Conservation (phyloP, 2,888 invertebrate species). For the Cosmia trapezina region DNA sequence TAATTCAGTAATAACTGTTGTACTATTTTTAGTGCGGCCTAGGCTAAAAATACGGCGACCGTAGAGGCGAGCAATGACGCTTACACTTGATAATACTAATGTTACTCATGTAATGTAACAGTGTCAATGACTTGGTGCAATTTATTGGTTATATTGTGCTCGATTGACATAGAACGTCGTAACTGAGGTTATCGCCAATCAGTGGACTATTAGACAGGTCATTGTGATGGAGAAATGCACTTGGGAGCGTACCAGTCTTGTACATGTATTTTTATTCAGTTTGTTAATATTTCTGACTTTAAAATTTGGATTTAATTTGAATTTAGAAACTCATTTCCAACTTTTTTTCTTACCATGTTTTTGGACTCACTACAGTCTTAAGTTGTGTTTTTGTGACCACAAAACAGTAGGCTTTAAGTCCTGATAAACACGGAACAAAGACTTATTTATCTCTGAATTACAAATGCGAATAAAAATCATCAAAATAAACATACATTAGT, state of each 20-base stretch:
- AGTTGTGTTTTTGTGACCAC: constrained; percentile 10
- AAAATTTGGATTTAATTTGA: not conserved
- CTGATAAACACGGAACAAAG: constrained; percentile 38
- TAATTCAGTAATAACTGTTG: constrained; percentile 90
- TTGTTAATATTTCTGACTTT: not conserved
- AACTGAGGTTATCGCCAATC: constrained; percentile 73
- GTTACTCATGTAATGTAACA: constrained; percentile 82
- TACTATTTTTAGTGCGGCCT: constrained; percentile 90
- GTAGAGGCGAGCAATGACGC: constrained; percentile 83
- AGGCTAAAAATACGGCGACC: constrained; percentile 88
- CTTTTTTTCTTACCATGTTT: not conserved
- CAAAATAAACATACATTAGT: constrained; percentile 63
- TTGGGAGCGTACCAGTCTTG: constrained; percentile 2
- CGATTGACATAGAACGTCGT: constrained; percentile 70
- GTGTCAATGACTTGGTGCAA: constrained; percentile 88
- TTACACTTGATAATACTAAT: constrained; percentile 87
- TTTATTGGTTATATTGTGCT: constrained; percentile 80
- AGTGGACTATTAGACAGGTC: constrained; percentile 72
- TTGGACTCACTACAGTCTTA: not conserved
- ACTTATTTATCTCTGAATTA: constrained; percentile 33
- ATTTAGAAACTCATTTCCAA: not conserved
- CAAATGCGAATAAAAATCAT: constrained; percentile 56
- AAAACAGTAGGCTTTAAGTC: not conserved
- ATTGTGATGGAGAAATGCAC: constrained; percentile 62
- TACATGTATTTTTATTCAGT: not conserved